Base-by-base conservation (phyloP, 2,888 invertebrate species). In the Nephrocerus scutellatus region DNA sequence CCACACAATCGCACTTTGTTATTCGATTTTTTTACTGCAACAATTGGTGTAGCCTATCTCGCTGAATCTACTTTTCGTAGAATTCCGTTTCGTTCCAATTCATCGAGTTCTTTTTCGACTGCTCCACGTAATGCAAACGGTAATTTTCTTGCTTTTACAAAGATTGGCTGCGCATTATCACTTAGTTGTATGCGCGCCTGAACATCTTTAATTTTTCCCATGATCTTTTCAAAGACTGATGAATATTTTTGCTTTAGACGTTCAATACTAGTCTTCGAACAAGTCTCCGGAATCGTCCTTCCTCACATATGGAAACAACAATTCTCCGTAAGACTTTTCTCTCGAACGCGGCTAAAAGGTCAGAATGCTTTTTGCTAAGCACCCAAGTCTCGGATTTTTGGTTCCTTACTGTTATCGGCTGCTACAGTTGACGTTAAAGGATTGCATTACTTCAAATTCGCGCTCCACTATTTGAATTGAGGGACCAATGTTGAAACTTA, bases 31-130 rank as follows among this genome's bases (percentile, higher is more conserved):
- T 49, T 30, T 21, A 59, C 49, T 2, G 56, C 53, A 3, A 58
- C 59, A 18, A 58, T 51, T 1, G 58, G 58, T 13, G 59, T 57
- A 9, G 51, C 55, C 54, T 54, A 59, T 22, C 55, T 49, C n/a
- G 51, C 52, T 16, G 29, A 32, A n/a, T 54, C 29, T 16, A 41
- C 44, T 39, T 43, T 46, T 14, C 15, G 18, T 10, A 46, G 19
- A 6, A 46, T 24, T 26, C 33, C 33, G 9, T 36, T 29, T 18
- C 25, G 13, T 8, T 32, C 41, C 14, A 45, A 26, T 38, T 26
- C 47, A 37, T 33, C 51, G n/a, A 43, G 47, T 45, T 24, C 49
- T 42, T 26, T 40, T 30, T 36, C 46, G 1, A 39, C 30, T 6
- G 26, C 28, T 7, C 26, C 22, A 8, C 29, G 18, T n/a, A 39